phyloP scores from a whole-genome alignment of 1,140 invertebrate species.

The Aphelenchoides fujianensis region DNA sequence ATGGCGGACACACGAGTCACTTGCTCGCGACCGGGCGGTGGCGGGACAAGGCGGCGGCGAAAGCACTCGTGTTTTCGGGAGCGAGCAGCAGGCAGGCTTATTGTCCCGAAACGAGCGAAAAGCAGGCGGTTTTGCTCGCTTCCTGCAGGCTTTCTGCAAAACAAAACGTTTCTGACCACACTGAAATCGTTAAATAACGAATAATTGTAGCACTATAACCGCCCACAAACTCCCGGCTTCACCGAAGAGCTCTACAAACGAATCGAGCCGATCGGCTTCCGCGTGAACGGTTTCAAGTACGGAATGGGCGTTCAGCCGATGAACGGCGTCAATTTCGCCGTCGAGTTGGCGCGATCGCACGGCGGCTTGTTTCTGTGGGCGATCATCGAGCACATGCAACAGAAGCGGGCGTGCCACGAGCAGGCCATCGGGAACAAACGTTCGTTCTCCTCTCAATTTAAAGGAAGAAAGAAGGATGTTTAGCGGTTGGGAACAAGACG shows the following conservation, averaged over 20 bases:
- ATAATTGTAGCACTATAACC: constrained; percentile 2
- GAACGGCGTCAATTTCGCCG: neutral
- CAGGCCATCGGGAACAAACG: neutral
- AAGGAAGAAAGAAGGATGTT: neutral
- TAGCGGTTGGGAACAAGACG: neutral
- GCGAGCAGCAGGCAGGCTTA: too few relatives aligned
- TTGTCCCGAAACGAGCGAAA: neutral
- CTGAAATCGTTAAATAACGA: neutral
- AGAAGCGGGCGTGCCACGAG: neutral
- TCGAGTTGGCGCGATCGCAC: neutral
- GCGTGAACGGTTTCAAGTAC: neutral
- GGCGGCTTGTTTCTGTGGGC: neutral
- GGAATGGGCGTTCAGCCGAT: neutral
- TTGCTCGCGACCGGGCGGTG: too few relatives aligned
- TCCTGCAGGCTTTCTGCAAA: neutral
- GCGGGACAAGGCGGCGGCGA: too few relatives aligned
- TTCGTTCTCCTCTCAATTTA: neutral
- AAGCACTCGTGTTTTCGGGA: too few relatives aligned
- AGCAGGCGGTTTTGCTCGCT: neutral
- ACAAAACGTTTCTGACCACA: neutral
- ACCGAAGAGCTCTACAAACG: neutral
- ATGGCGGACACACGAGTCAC: too few relatives aligned
- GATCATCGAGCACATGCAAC: neutral
- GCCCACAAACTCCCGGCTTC: constrained; percentile 2
- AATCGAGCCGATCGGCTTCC: constrained; percentile 3